phyloP scores from a whole-genome alignment of 2,888 invertebrate species.

The Polyommatus iphigenia region DNA sequence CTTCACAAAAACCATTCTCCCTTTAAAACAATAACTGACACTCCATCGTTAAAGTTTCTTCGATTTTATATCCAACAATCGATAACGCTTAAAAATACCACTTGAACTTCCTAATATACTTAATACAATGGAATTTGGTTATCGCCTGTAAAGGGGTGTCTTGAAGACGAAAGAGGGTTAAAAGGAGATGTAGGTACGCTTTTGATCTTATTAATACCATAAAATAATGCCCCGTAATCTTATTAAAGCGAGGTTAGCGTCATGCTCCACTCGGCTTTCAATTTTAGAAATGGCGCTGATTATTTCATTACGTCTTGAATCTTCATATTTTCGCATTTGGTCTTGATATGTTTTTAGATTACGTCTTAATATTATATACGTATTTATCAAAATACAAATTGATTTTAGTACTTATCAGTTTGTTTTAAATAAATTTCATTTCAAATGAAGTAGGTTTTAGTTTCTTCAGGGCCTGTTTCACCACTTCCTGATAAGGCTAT shows the following conservation, averaged over 20 bases:
- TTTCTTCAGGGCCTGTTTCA: too few relatives aligned
- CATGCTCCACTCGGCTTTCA: conserved; percentile 63
- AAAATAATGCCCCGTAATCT: conserved; percentile 88
- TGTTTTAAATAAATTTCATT: too few relatives aligned
- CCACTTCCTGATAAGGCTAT: too few relatives aligned
- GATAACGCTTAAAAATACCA: conserved; percentile 17
- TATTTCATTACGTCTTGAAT: conserved; percentile 14
- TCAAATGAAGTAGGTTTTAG: too few relatives aligned
- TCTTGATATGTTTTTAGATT: not conserved
- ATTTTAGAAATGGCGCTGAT: conserved; percentile 50
- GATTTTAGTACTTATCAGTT: too few relatives aligned
- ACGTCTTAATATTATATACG: too few relatives aligned
- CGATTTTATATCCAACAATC: not conserved
- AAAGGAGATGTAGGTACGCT: conserved; percentile 83
- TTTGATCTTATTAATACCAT: conserved; percentile 88
- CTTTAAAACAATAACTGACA: not conserved
- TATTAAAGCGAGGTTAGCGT: conserved; percentile 87
- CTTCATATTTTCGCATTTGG: conserved; percentile 4
- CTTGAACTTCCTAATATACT: conserved; percentile 18
- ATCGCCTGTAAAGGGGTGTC: conserved; percentile 22
- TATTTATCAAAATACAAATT: too few relatives aligned
- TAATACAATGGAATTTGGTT: conserved; percentile 19
- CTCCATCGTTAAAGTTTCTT: not conserved
- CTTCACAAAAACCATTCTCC: not conserved
- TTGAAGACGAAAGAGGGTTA: conserved; percentile 71